These are phyloP conservation scores for Tenthredo mesomela DNA, from an alignment of 2,888 invertebrate species.

Conservation along the genomic window DNA sequence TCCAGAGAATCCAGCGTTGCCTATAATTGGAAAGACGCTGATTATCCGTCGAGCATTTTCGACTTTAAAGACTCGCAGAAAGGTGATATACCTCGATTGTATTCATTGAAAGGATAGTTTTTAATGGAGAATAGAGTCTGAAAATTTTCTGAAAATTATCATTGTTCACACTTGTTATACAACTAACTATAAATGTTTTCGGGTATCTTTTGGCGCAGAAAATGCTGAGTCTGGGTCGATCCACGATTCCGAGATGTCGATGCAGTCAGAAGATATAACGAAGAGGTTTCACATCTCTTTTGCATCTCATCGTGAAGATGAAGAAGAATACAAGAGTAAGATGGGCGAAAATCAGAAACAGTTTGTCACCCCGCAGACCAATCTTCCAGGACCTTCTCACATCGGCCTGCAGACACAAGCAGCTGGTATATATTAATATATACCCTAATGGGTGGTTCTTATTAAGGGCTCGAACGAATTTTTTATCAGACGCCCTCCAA, in stretches of 20 bases:
- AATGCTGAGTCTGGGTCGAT: not conserved
- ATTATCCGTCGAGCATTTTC: not conserved
- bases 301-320: not conserved
- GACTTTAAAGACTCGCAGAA: not conserved
- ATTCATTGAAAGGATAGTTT: too few relatives aligned
- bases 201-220: not conserved
- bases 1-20: not conserved
- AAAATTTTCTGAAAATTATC: not conserved
- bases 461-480: too few relatives aligned
- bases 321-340: not conserved
- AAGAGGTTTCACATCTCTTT: not conserved
- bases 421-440: not conserved
- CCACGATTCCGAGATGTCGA: not conserved
- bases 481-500: too few relatives aligned
- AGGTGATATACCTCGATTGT: not conserved
- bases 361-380: not conserved
- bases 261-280: constrained; percentile 7
- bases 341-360: not conserved
- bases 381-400: not conserved
- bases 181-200: not conserved
- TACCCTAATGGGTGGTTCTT: too few relatives aligned
- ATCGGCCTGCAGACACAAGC: not conserved
- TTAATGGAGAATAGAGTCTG: too few relatives aligned
- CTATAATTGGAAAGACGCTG: not conserved
- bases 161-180: not conserved